Evolutionary conservation across 2,113 vertebrate genomes (phyloP).

Genomic region (Catharus minimus): DNA sequence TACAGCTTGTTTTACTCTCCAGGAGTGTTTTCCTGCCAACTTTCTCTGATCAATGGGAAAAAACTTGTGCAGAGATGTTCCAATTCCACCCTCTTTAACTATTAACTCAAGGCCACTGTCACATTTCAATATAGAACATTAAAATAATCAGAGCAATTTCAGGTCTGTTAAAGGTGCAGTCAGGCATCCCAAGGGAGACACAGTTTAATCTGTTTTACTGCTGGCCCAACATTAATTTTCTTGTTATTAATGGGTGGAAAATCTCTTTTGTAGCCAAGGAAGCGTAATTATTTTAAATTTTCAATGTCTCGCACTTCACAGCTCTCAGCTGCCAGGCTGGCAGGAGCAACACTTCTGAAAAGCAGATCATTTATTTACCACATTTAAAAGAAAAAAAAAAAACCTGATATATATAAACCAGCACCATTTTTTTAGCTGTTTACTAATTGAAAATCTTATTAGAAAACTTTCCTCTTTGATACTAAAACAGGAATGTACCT

Average conservation of each 20-base stretch:
- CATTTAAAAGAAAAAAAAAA: slow-evolving; percentile 12
- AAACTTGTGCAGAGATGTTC: slow-evolving; percentile 32
- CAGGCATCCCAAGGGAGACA: slow-evolving; percentile 76
- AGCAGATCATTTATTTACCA: slow-evolving; percentile 68
- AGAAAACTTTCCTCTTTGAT: background rate
- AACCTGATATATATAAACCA: background rate
- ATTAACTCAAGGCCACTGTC: slow-evolving; percentile 73
- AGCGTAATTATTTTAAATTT: slow-evolving; percentile 80
- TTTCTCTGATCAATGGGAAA: slow-evolving; percentile 56
- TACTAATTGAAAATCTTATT: background rate
- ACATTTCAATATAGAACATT: slow-evolving; percentile 70
- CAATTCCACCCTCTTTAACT: slow-evolving; percentile 72
- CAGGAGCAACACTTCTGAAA: slow-evolving; percentile 56
- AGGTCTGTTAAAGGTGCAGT: slow-evolving; percentile 82
- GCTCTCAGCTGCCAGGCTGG: slow-evolving; percentile 57
- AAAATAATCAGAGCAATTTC: slow-evolving; percentile 76
- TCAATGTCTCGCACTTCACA: slow-evolving; percentile 73
- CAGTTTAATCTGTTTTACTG: slow-evolving; percentile 82
- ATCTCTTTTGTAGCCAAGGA: slow-evolving; percentile 72
- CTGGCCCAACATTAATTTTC: slow-evolving; percentile 81
- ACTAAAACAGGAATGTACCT: background rate
- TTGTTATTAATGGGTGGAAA: slow-evolving; percentile 86
- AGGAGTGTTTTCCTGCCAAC: slow-evolving; percentile 29
- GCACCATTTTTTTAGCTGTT: background rate
- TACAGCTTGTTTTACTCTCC: background rate